Evolutionary conservation across 2,888 invertebrate species (phyloP), one percentile per base, ranked within the genome.

Genomic region (Liposcelis brunnea): DNA sequence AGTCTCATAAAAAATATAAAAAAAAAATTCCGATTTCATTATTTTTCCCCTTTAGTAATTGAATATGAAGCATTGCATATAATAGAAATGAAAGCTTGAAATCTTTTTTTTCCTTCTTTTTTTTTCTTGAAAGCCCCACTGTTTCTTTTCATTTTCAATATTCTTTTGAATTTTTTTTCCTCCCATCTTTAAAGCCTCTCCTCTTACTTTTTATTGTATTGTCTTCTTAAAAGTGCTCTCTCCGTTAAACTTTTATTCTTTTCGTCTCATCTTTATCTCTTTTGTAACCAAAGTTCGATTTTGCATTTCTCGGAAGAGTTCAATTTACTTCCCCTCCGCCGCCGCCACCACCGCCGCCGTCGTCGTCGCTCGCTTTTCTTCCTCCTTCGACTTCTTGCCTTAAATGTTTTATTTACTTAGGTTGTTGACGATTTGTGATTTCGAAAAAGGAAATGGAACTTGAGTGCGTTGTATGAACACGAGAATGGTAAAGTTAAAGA

Each of bases 191-290:
- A 16, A 15, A 15, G 35, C 35, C 14, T 15, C 14, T 15, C 14
- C 15, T 35, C 35, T 14, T 35, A 15, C 35, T 16, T 35, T 35
- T 35, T 35, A 35, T 35, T 35, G 35, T 35, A 16, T 35, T 16
- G 14, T 35, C 35, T 35, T 35, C 16, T 14, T 35, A 35, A 16
- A 35, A 35, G 35, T 35, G 15, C 35, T 35, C 35, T 35, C 35
- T 35, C 16, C 16, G 16, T 15, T 15, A 35, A 35, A 35, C 14
- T 16, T 35, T 35, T 35, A 14, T 35, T 16, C 15, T 35, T 32
- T 35, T 35, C 14, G 14, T 6, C 16, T 35, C 35, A 35, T 35
- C 15, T 35, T 35, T 35, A 35, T 35, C 35, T 35, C 16, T 16
- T 35, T 35, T 35, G 35, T 35, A 35, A 35, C 14, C 35, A 35